Conservation (phyloP, 2,888 invertebrate species). For the Lamproptera curius region DNA sequence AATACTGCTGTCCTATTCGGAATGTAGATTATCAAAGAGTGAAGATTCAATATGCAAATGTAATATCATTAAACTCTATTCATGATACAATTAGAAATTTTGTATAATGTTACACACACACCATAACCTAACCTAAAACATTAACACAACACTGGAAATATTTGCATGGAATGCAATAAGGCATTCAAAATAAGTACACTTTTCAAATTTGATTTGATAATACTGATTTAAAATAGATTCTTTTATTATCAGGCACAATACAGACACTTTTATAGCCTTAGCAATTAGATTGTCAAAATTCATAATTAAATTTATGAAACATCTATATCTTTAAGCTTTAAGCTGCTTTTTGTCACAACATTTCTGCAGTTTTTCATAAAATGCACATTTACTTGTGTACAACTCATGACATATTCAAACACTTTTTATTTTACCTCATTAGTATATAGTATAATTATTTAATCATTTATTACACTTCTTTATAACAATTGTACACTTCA, state of each 20-base stretch:
- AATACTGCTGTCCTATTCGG: slow-evolving; percentile 18
- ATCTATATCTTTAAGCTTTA: too few species aligned
- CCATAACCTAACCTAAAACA: background rate
- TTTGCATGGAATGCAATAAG: slow-evolving; percentile 13
- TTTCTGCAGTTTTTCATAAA: too few species aligned
- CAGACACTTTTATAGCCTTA: slow-evolving; percentile 27
- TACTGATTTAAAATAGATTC: slow-evolving; percentile 34
- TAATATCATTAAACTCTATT: slow-evolving; percentile 3
- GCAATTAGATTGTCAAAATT: too few species aligned
- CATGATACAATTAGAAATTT: background rate
- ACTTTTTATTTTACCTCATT: too few species aligned
- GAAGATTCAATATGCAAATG: slow-evolving; percentile 9
- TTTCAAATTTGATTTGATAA: slow-evolving; percentile 29
- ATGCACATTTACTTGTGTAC: too few species aligned
- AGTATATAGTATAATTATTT: too few species aligned
- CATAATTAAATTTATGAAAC: too few species aligned
- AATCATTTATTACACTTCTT: too few species aligned
- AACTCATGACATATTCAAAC: too few species aligned
- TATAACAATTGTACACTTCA: too few species aligned
- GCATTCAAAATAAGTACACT: slow-evolving; percentile 25
- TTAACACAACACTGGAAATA: slow-evolving; percentile 4
- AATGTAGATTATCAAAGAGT: slow-evolving; percentile 22
- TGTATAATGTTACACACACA: slow-evolving; percentile 12
- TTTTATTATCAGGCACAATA: slow-evolving; percentile 27
- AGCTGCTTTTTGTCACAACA: too few species aligned